Conservation (phyloP, 2,888 invertebrate genomes). For the Polylopha cassiicola region DNA sequence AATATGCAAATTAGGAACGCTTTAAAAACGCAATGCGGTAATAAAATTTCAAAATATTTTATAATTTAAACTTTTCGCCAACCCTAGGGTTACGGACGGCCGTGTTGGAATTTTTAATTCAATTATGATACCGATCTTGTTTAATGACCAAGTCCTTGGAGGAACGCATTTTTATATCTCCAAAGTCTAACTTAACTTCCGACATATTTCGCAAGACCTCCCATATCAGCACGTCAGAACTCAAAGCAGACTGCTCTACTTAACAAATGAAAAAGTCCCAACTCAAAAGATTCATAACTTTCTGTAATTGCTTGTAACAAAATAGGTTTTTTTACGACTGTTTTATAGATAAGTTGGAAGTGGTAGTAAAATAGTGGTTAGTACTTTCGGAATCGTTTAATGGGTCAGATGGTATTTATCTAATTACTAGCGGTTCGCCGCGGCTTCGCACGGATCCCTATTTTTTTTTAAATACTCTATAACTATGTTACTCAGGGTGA, state of each 20-base stretch:
- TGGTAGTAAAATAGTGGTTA: conserved; percentile 14
- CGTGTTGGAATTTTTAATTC: conserved; percentile 77
- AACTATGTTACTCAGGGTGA: too few relatives aligned
- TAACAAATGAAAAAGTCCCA: conserved; percentile 21
- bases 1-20: too few relatives aligned
- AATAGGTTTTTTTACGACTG: conserved; percentile 27
- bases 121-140: conserved; percentile 77
- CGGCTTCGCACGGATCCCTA: too few relatives aligned
- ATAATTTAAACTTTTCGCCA: too few relatives aligned
- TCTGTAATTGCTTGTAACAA: conserved; percentile 45
- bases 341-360: conserved; percentile 20
- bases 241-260: background rate
- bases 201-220: conserved; percentile 12
- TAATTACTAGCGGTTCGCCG: too few relatives aligned
- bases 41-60: too few relatives aligned
- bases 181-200: conserved; percentile 23
- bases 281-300: conserved; percentile 46
- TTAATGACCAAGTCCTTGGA: conserved; percentile 67
- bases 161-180: conserved; percentile 52
- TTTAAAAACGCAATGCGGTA: too few relatives aligned
- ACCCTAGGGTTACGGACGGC: conserved; percentile 45
- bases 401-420: too few relatives aligned
- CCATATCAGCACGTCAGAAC: background rate
- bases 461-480: too few relatives aligned
- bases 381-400: background rate